These are phyloP conservation scores for Aix galericulata DNA, from an alignment of 2,113 vertebrate genomes.

Conservation along the genomic window DNA sequence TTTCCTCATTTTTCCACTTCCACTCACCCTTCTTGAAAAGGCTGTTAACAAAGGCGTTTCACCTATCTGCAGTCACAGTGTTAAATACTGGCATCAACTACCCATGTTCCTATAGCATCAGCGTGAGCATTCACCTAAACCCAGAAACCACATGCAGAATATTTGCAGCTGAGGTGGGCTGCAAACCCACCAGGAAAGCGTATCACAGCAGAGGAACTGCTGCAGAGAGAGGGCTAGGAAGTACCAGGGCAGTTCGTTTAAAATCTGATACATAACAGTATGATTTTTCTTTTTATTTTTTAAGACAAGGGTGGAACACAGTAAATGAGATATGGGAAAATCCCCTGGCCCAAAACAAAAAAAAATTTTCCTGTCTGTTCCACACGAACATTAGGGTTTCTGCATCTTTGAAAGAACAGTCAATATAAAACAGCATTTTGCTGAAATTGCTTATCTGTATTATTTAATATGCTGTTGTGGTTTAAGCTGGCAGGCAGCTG, in stretches of 20 bases:
- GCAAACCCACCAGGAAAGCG: neutral
- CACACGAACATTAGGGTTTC: neutral
- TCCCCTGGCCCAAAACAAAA: neutral
- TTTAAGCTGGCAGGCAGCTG: too few species aligned
- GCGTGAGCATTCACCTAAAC: neutral
- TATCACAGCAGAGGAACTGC: neutral
- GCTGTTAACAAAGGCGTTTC: neutral
- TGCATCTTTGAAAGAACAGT: neutral
- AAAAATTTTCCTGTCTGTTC: neutral
- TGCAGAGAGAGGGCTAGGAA: neutral
- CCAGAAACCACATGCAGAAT: neutral
- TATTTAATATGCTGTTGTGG: neutral
- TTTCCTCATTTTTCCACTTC: neutral
- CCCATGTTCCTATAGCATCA: neutral
- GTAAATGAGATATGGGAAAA: neutral
- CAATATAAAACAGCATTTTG: too few species aligned
- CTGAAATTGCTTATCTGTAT: neutral
- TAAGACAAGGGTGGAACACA: neutral
- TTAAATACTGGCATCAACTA: neutral
- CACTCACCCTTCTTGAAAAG: conserved; percentile 2
- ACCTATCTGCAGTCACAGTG: neutral
- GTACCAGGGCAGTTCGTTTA: neutral
- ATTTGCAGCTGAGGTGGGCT: neutral
- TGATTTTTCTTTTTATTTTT: neutral
- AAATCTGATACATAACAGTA: neutral